phyloP scores from a whole-genome alignment of 64 coral and sea anemone genomes.

The Porites australiensis region DNA sequence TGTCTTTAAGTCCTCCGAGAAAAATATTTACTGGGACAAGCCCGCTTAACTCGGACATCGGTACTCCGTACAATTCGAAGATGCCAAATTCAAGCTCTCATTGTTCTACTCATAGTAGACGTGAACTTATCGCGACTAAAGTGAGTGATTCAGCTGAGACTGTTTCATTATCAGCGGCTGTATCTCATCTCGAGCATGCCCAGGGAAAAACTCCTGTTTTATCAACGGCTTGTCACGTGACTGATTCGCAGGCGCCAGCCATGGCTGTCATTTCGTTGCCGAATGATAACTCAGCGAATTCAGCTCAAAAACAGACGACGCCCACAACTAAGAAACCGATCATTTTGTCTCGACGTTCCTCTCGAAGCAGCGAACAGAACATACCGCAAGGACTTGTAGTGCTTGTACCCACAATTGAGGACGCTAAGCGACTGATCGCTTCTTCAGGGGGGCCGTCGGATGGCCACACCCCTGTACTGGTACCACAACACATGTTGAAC shows the following conservation, averaged over 20 bases:
- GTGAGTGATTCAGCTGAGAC: neutral
- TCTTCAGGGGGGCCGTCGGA: constrained; percentile 71
- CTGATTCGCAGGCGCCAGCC: constrained; percentile 12
- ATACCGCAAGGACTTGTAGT: constrained; percentile 89
- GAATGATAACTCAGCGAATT: neutral
- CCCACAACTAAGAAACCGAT: constrained; percentile 81
- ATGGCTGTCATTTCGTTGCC: constrained; percentile 33
- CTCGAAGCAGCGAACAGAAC: constrained; percentile 50
- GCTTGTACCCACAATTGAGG: constrained; percentile 88
- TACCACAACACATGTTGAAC: constrained; percentile 79
- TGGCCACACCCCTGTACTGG: constrained; percentile 79
- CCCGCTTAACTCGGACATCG: constrained; percentile 34
- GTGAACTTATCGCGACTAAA: neutral
- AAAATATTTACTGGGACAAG: constrained; percentile 39
- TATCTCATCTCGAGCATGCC: constrained; percentile 2
- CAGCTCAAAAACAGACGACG: neutral
- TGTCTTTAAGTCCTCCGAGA: constrained; percentile 2
- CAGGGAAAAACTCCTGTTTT: neutral
- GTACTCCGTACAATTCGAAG: neutral
- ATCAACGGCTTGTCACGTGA: constrained; percentile 3
- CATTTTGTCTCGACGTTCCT: constrained; percentile 74
- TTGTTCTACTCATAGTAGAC: neutral
- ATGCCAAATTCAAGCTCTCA: neutral
- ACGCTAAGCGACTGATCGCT: constrained; percentile 85
- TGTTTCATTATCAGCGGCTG: constrained; percentile 24